Evolutionary conservation across 1,140 invertebrate species (phyloP), one percentile per base, ranked within the genome.

Genomic region (Medauroidea extradentata): DNA sequence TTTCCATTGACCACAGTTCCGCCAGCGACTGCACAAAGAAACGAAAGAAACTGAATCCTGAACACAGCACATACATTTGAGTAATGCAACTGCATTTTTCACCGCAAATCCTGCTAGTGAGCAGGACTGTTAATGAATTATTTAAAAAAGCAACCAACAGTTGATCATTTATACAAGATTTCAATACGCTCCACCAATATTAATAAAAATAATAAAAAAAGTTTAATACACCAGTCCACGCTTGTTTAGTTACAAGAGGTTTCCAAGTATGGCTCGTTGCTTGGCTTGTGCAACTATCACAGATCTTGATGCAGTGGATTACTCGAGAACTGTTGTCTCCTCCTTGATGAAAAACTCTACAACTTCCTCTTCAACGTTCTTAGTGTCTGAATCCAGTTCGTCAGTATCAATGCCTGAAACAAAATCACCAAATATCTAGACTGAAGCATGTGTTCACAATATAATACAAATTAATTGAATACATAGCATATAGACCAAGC

Each of bases 281-380:
- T 34, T 34, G 5, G 4, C 29, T 34, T 34, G 4, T 34, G 29
- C 29, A 34, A 34, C 29, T 18, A 13, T 21, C n/a, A 27, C 2
- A 5, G 14, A 16, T 18, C 43, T 9, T 18, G 46, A 19, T 44
- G 16, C 43, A 25, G 13, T 38, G 23, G 2, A 73, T 67, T 75
- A 79, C 61, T 90, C 88, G 68, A 95, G 78, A 60, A 89, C 76
- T 18, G 86, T 90, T 64, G 85, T 84, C 84, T 98, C 95, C 81
- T 97, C 94, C 82, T 96, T 97, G 69, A 98, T 85, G 80, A 98
- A 91, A 86, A 98, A 96, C 87, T 98, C 95, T 68, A 98, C 87
- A 71, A 90, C 83, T 82, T 98, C 95, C 73, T 98, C 94, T 71
- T 96, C 93, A 66, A 95, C 85, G 69, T 96, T 94, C 63, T 88